Percentiles rank a stretch among this genome's conserved stretches.
Conservation (phyloP, 2,797 vertebrate species). For the Pangasius macronema region DNA sequence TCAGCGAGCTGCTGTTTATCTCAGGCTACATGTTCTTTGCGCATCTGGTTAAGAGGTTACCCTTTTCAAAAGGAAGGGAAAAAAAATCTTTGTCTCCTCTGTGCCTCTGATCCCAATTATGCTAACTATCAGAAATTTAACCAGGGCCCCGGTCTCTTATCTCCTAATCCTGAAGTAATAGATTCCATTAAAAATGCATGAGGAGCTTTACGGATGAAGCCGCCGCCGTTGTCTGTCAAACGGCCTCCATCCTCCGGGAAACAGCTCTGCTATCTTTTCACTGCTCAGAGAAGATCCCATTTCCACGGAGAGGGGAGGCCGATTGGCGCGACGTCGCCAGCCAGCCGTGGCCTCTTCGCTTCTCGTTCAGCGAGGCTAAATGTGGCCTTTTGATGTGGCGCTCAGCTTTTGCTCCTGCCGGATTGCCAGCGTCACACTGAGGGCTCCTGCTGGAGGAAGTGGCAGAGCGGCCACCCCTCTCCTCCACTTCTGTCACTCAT, state of each 20-base stretch:
- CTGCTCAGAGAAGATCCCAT: conserved; percentile 51
- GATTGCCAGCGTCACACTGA: conserved; percentile 45
- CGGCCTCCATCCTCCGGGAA: conserved; percentile 40
- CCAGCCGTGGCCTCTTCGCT: conserved; percentile 29
- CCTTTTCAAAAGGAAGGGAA: conserved; percentile 45
- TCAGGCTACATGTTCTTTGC: conserved; percentile 29
- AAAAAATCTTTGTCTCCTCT: conserved; percentile 68
- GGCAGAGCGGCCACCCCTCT: conserved; percentile 36
- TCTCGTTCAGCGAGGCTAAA: conserved; percentile 26
- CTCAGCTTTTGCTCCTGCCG: conserved; percentile 37
- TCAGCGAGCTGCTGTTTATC: conserved; percentile 36
- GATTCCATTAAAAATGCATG: conserved; percentile 85
- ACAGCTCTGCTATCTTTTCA: conserved; percentile 53
- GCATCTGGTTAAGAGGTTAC: conserved; percentile 49
- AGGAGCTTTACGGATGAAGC: conserved; percentile 63
- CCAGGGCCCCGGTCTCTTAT: conserved; percentile 75
- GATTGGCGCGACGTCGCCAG: conserved; percentile 15
- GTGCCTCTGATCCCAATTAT: conserved; percentile 78
- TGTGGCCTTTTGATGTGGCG: conserved; percentile 47
- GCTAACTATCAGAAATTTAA: conserved; percentile 82
- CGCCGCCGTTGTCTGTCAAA: conserved; percentile 54
- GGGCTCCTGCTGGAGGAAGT: conserved; percentile 49
- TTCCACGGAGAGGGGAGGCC: conserved; percentile 45
- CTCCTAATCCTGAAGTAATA: conserved; percentile 84
- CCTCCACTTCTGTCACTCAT: conserved; percentile 47